A percentile compares a stretch with the other conserved stretches of the same genome.
phyloP scores from a whole-genome alignment of 2,888 invertebrate species.

The Empis livida region DNA sequence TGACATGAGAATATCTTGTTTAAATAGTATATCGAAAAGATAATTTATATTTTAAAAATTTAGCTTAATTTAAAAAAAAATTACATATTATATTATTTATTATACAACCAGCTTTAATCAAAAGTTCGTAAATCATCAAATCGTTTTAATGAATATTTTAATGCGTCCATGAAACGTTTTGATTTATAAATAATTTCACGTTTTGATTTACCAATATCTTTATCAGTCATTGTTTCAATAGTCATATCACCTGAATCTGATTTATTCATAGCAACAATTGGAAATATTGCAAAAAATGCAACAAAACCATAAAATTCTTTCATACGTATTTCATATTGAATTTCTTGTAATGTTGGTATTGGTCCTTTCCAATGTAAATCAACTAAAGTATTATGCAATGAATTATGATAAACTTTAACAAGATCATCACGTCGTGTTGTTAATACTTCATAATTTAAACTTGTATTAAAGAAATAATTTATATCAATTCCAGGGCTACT shows the following conservation, averaged over 20 bases:
- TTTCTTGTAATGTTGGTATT: conserved; percentile 24
- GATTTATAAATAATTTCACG: conserved; percentile 30
- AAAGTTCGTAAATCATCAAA: conserved; percentile 30
- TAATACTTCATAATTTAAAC: conserved; percentile 22
- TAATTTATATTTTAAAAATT: no score
- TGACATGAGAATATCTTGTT: no score
- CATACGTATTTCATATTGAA: conserved; percentile 22
- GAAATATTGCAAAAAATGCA: conserved; percentile 30
- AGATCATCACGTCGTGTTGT: conserved; percentile 21
- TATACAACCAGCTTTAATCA: conserved; percentile 20
- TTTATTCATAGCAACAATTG: conserved; percentile 32
- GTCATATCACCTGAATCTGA: conserved; percentile 30
- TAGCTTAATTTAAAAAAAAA: no score
- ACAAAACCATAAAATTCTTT: conserved; percentile 31
- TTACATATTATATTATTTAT: no score
- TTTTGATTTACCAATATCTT: conserved; percentile 26
- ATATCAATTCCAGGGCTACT: conserved; percentile 33
- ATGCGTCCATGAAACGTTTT: conserved; percentile 27
- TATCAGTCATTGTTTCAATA: conserved; percentile 26
- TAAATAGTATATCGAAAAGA: no score
- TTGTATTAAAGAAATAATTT: conserved; percentile 32
- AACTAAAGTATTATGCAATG: conserved; percentile 18
- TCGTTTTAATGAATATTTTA: conserved; percentile 25
- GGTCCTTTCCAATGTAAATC: conserved; percentile 1
- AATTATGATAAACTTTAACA: conserved; percentile 21